Conservation (phyloP, 1,140 invertebrate species). For the Drosophila yakuba region DNA sequence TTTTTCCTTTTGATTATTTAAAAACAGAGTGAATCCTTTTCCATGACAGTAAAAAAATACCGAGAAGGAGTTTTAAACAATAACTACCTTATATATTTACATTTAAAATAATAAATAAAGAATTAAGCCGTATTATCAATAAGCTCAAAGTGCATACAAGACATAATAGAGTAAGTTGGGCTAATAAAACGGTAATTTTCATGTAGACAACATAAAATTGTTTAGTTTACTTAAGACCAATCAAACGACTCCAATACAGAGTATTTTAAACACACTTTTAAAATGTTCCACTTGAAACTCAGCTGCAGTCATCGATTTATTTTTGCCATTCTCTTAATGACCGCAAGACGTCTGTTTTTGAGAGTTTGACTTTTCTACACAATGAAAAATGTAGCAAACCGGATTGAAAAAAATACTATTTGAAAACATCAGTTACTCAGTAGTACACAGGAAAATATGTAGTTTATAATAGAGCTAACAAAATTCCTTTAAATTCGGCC, state of each 20-base stretch:
- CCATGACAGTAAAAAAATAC: too few species aligned
- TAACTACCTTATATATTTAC: too few species aligned
- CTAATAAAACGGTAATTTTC: too few species aligned
- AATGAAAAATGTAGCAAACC: background rate
- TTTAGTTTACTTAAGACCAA: background rate
- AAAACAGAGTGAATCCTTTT: too few species aligned
- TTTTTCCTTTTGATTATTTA: too few species aligned
- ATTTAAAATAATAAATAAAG: too few species aligned
- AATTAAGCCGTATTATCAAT: too few species aligned
- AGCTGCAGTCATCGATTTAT: background rate
- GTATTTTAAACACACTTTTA: background rate
- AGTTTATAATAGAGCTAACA: background rate
- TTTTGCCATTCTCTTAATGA: background rate
- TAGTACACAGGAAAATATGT: background rate
- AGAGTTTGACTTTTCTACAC: background rate
- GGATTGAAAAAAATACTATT: too few species aligned
- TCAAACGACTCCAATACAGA: background rate
- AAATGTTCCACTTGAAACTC: background rate
- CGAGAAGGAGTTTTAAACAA: too few species aligned
- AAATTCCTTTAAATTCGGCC: background rate
- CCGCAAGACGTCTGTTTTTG: background rate
- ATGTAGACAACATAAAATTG: background rate
- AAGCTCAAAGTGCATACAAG: too few species aligned
- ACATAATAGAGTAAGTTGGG: too few species aligned
- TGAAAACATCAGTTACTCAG: background rate